These are phyloP conservation scores for Gopherus flavomarginatus DNA, from an alignment of 2,113 vertebrate species.

Conservation along the genomic window DNA sequence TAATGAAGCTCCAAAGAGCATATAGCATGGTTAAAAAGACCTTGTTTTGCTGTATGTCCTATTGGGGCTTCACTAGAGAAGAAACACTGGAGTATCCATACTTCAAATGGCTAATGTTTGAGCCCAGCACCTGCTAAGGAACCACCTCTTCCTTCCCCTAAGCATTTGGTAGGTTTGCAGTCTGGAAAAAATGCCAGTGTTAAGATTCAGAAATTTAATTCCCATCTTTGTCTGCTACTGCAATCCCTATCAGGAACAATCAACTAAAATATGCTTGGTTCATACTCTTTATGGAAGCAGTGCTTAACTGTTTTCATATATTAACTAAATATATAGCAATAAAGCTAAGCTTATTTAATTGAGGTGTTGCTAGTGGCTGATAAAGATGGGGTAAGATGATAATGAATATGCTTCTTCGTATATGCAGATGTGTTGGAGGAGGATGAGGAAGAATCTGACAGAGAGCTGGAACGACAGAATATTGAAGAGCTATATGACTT, in stretches of 20 bases:
- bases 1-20: no score
- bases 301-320: not conserved
- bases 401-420: slow-evolving; percentile 34
- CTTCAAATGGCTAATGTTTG: not conserved
- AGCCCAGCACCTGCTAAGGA: not conserved
- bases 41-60: no score
- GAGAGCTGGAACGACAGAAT: slow-evolving; percentile 93
- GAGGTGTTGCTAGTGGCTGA: not conserved
- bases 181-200: not conserved
- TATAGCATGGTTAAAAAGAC: no score
- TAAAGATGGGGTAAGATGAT: not conserved
- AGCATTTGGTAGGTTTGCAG: not conserved
- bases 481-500: slow-evolving; percentile 97
- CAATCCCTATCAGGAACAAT: not conserved
- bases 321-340: not conserved
- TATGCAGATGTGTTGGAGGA: slow-evolving; percentile 81
- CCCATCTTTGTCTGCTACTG: not conserved
- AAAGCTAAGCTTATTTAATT: not conserved
- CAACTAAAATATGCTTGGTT: not conserved
- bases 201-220: not conserved
- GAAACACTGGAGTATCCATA: not conserved
- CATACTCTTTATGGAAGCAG: not conserved
- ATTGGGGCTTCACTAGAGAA: not conserved
- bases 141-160: not conserved
- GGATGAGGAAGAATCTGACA: slow-evolving; percentile 90